phyloP scores from a whole-genome alignment of 2,113 vertebrate species.

The Regulus satrapa region DNA sequence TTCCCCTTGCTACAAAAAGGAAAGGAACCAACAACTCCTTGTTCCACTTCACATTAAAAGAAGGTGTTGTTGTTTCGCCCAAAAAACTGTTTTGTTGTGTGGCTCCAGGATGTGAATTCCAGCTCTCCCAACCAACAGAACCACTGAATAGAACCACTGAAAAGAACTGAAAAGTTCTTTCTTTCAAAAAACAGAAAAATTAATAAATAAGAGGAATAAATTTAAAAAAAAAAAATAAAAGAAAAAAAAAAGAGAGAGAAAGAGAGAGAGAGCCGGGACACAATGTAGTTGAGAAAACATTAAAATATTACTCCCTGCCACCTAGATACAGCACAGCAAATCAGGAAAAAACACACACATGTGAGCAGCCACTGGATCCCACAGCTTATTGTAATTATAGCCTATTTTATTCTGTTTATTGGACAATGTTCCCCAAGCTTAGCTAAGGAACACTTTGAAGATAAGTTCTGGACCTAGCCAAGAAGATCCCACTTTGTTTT shows the following conservation, averaged over 20 bases:
- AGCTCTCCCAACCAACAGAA: background rate
- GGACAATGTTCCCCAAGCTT: background rate
- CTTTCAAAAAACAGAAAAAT: background rate
- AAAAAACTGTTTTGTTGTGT: background rate
- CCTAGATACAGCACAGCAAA: background rate
- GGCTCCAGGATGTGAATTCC: background rate
- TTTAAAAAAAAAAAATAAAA: background rate
- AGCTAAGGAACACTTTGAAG: background rate
- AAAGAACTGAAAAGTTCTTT: background rate
- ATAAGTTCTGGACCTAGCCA: background rate
- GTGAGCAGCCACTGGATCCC: background rate
- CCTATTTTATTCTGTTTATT: background rate
- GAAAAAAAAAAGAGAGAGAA: too few relatives aligned
- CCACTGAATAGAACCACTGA: background rate
- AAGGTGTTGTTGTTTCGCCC: background rate
- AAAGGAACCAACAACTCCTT: background rate
- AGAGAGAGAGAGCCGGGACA: background rate
- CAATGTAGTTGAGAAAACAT: background rate
- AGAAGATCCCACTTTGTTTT: background rate
- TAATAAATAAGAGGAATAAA: background rate
- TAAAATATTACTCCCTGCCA: background rate
- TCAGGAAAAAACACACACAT: background rate
- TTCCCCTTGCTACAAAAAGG: background rate
- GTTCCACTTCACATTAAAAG: background rate
- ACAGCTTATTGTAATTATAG: background rate